These are phyloP conservation scores for Crepidodera aurea DNA, from an alignment of 2,888 invertebrate genomes.

Conservation along the genomic window DNA sequence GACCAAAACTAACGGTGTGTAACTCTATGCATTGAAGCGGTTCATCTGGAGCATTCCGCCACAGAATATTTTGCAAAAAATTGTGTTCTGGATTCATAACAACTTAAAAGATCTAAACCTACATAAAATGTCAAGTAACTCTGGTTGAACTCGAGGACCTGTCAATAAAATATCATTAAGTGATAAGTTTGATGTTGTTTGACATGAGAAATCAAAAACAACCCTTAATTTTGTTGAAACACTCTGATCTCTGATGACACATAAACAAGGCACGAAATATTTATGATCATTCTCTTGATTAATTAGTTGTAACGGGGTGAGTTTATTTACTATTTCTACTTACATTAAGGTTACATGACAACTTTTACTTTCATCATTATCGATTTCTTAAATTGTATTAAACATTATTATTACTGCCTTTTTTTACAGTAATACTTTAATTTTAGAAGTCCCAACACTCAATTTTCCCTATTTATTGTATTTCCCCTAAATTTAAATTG, in stretches of 20 bases:
- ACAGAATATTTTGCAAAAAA: constrained; percentile 27
- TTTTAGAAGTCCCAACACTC: too few relatives aligned
- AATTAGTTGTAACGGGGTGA: too few relatives aligned
- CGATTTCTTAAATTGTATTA: too few relatives aligned
- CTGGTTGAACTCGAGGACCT: constrained; percentile 26
- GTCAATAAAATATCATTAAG: constrained; percentile 25
- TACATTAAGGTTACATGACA: too few relatives aligned
- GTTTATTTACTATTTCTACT: too few relatives aligned
- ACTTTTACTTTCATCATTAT: too few relatives aligned
- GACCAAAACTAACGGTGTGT: constrained; percentile 30
- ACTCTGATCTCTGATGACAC: constrained; percentile 30
- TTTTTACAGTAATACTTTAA: too few relatives aligned
- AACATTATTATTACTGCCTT: too few relatives aligned
- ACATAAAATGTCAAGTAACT: constrained; percentile 28
- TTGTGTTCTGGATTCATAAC: constrained; percentile 8
- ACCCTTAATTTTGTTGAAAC: constrained; percentile 33
- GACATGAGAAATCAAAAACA: constrained; percentile 29
- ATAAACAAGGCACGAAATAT: constrained; percentile 30
- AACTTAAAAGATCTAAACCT: constrained; percentile 22
- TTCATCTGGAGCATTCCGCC: constrained; percentile 18
- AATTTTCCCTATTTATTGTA: too few relatives aligned
- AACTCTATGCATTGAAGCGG: constrained; percentile 23
- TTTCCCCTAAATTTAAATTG: too few relatives aligned
- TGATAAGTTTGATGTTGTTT: constrained; percentile 15
- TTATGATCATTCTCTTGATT: constrained; percentile 1